These are phyloP conservation scores for Champsocephalus gunnari DNA, from an alignment of 2,797 vertebrate genomes.

Conservation along the genomic window DNA sequence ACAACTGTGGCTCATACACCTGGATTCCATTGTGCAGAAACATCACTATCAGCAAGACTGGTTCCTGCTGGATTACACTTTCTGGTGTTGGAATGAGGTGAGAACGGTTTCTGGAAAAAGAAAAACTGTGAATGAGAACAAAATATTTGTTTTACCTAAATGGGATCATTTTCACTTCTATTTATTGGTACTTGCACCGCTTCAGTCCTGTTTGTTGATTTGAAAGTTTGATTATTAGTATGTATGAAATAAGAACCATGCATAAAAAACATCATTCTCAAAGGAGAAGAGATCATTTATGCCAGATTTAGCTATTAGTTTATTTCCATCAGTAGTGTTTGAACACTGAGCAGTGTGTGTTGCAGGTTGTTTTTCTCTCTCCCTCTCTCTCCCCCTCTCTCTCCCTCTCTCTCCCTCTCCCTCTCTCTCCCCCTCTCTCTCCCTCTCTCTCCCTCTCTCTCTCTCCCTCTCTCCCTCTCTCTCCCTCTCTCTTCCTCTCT, in stretches of 20 bases:
- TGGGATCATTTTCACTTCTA: not conserved
- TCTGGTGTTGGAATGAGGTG: constrained; percentile 2
- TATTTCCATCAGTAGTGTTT: not conserved
- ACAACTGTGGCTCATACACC: not conserved
- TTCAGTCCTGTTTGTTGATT: not conserved
- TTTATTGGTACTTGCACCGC: constrained; percentile 19
- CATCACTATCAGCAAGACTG: not conserved
- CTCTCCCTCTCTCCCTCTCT: not conserved
- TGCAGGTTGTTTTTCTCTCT: constrained; percentile 40
- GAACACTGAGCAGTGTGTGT: constrained; percentile 16
- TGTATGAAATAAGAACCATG: no score
- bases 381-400: constrained; percentile 6
- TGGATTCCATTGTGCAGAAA: not conserved
- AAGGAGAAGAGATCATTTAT: no score
- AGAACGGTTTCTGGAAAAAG: not conserved
- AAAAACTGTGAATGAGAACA: not conserved
- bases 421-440: constrained; percentile 40
- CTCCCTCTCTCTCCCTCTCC: constrained; percentile 32
- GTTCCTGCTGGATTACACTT: not conserved
- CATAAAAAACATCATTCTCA: no score
- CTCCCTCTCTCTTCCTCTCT: constrained; percentile 39
- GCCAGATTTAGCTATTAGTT: no score
- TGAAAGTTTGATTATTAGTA: not conserved
- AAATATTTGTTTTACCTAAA: not conserved
- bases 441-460: constrained; percentile 26